Percentiles rank a stretch among this genome's conserved stretches.
Evolutionary conservation across 2,888 invertebrate genomes (phyloP).

Genomic region (Drosophila pseudotalamancana): DNA sequence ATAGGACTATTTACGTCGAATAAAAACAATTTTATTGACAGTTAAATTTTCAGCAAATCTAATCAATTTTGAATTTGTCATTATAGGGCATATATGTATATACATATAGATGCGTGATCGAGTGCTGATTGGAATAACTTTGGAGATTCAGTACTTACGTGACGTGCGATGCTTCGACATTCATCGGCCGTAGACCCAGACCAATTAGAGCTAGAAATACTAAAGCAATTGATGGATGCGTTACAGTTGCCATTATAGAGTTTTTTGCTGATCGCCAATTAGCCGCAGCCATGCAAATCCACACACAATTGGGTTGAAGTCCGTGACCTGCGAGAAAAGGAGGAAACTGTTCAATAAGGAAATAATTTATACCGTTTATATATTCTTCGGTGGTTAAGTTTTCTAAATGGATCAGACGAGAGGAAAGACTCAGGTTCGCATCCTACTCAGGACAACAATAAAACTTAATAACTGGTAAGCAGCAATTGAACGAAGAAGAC

Average conservation of each 20-base stretch:
- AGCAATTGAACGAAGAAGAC: too few species aligned
- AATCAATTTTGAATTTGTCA: too few species aligned
- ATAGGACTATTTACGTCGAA: too few species aligned
- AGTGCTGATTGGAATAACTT: background rate
- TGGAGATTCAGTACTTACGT: slow-evolving; percentile 58
- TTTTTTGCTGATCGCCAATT: slow-evolving; percentile 52
- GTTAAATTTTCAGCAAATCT: too few species aligned
- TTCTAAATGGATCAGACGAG: too few species aligned
- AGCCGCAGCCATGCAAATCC: slow-evolving; percentile 29
- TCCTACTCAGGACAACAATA: too few species aligned
- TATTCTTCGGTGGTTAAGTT: too few species aligned
- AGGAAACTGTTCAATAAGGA: slow-evolving; percentile 16
- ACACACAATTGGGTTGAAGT: slow-evolving; percentile 21
- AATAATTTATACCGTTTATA: too few species aligned
- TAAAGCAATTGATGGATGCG: slow-evolving; percentile 64
- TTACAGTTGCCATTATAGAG: slow-evolving; percentile 38
- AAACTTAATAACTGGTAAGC: too few species aligned
- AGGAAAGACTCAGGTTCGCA: too few species aligned
- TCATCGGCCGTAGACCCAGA: slow-evolving; percentile 65
- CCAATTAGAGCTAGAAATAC: slow-evolving; percentile 79
- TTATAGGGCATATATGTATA: background rate
- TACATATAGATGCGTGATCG: background rate
- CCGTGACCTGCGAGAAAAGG: slow-evolving; percentile 40
- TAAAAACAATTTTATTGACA: too few species aligned
- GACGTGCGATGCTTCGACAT: slow-evolving; percentile 65